Percentiles rank a stretch among this genome's conserved stretches.
Conservation (phyloP, 2,113 vertebrate genomes). For the Mesoclemmys tuberculata region DNA sequence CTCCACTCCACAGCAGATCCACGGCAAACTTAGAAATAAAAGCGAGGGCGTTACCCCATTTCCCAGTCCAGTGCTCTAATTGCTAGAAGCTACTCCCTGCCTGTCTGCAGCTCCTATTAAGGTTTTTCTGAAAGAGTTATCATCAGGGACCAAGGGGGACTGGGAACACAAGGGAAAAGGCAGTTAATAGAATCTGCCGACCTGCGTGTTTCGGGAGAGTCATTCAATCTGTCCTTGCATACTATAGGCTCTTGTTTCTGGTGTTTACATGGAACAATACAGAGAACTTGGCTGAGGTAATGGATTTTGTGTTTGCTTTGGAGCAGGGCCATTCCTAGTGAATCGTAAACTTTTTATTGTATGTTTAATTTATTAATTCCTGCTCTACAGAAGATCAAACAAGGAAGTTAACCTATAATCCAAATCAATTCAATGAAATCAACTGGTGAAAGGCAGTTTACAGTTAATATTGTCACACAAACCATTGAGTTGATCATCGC, state of each 20-base stretch:
- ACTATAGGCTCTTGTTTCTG: neutral
- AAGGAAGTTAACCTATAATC: slow-evolving; percentile 49
- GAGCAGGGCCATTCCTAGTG: accelerated
- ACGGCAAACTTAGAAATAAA: neutral
- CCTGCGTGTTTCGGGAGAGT: neutral
- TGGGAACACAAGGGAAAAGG: neutral
- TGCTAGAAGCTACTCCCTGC: neutral
- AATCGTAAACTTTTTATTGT: neutral
- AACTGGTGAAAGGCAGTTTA: neutral
- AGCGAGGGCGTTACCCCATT: neutral
- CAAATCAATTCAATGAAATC: neutral
- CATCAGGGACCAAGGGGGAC: neutral
- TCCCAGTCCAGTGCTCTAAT: neutral
- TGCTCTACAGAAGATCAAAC: neutral
- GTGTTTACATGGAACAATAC: neutral
- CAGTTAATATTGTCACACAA: accelerated
- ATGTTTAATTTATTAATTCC: slow-evolving; percentile 45
- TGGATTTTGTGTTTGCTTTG: slow-evolving; percentile 33
- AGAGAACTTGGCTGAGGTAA: neutral
- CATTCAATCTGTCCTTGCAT: accelerated
- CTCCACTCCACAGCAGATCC: neutral
- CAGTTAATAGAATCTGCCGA: neutral
- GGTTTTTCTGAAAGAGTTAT: neutral
- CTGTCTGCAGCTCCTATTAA: neutral
- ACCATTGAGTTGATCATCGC: accelerated